A percentile compares a stretch with the other conserved stretches of the same genome.
These are phyloP conservation scores for Homalodisca vitripennis DNA, from an alignment of 1,140 invertebrate species.

Conservation along the genomic window DNA sequence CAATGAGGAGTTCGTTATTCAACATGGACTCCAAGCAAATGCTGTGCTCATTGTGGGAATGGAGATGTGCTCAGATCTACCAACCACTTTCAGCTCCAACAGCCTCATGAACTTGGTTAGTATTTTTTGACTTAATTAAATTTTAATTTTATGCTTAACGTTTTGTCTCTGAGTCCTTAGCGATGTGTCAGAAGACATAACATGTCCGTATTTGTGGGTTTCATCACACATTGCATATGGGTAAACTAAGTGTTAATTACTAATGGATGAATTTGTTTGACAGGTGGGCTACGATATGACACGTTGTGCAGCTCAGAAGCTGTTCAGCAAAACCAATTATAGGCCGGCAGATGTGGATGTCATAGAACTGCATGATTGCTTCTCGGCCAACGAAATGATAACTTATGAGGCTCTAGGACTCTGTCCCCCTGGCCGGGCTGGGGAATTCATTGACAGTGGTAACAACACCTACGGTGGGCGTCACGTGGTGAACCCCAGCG, in stretches of 20 bases:
- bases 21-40: constrained; percentile 74
- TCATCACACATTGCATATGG: no score
- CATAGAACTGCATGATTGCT: constrained; percentile 99
- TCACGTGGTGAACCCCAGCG: constrained; percentile 96
- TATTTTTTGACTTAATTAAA: no score
- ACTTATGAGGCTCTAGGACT: constrained; percentile 97
- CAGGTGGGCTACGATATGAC: constrained; percentile 96
- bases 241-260: no score
- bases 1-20: constrained; percentile 86
- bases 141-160: no score
- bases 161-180: no score
- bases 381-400: constrained; percentile 96
- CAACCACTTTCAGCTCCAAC: constrained; percentile 78
- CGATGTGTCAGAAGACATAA: no score
- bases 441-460: constrained; percentile 88
- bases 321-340: constrained; percentile 77
- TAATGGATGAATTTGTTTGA: constrained; percentile 10
- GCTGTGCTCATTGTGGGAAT: constrained; percentile 95
- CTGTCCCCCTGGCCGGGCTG: constrained; percentile 86
- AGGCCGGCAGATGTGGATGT: constrained; percentile 86
- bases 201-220: no score
- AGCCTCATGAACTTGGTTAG: constrained; percentile 81
- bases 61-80: constrained; percentile 93
- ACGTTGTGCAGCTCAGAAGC: constrained; percentile 71
- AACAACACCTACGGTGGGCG: constrained; percentile 98